Conservation (phyloP, 2,113 vertebrate species). For the Elgaria multicarinata region DNA sequence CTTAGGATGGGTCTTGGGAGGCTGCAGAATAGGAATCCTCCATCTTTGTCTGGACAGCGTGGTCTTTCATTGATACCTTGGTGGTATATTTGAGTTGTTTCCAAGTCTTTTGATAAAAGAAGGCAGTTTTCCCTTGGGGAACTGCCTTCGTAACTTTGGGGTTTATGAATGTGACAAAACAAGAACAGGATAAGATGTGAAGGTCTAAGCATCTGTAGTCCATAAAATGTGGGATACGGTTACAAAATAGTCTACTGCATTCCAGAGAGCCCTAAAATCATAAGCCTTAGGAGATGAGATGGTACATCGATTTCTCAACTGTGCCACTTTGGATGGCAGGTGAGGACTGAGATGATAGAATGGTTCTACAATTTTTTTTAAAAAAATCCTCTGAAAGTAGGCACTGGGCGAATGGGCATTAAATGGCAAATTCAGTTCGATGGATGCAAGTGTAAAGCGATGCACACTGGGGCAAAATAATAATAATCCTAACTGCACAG, state of each 20-base stretch:
- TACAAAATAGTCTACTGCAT: too few species aligned
- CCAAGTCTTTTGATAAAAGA: neutral
- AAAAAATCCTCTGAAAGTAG: neutral
- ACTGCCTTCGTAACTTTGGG: too few species aligned
- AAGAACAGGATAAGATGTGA: too few species aligned
- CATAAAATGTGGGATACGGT: too few species aligned
- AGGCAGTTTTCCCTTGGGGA: too few species aligned
- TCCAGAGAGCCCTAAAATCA: neutral
- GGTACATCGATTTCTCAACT: neutral
- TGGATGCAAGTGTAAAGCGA: too few species aligned
- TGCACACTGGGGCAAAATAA: too few species aligned
- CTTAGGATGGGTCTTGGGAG: neutral
- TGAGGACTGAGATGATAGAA: too few species aligned
- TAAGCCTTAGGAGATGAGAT: neutral
- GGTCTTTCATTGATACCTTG: neutral
- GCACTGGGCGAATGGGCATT: too few species aligned
- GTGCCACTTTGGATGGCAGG: too few species aligned
- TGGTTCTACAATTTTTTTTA: neutral
- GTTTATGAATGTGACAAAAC: neutral
- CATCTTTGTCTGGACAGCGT: neutral
- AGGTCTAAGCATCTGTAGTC: neutral
- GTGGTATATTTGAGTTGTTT: neutral
- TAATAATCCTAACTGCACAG: too few species aligned
- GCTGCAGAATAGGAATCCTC: neutral
- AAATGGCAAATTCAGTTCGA: too few species aligned